Evolutionary conservation across 2,797 vertebrate genomes (phyloP), one percentile per base, ranked within the genome.

Genomic region (Distichodus sexfasciatus): DNA sequence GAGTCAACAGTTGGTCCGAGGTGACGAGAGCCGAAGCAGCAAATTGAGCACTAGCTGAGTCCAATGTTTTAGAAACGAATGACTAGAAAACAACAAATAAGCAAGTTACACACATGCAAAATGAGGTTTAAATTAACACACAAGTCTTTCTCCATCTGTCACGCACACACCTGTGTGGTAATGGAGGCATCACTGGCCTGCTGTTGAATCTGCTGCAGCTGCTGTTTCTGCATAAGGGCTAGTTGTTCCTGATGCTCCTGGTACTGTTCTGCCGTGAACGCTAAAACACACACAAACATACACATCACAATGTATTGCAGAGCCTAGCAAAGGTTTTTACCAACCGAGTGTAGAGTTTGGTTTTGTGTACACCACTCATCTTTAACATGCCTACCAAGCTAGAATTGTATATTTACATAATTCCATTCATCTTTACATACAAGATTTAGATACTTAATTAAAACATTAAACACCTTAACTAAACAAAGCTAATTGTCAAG

Each of bases 201-300:
- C 81, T 94, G 94, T 79, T 96, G 94, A 80, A 91, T 95, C 90
- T 97, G 97, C 87, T 95, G 94, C 91, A 97, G 93, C 92, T 99
- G 97, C 90, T 96, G 95, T 84, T 96, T 96, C 94, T 97, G 94
- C 96, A 99, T 98, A 82, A 96, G 91, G 79, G 91, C 94, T 92
- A 99, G 93, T 87, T 99, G 96, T 90, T 98, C 95, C 78, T 95
- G 96, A 89, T 99, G 97, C 88, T 98, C 95, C 92, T 97, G 95
- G 93, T 97, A 99, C 92, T 98, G 96, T 91, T 99, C 96, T 65
- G 93, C 94, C 74, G 96, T 97, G 90, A 98, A 95, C 89, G 92
- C 97, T 99, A 89, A 75, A 0, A 54, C 54, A 36, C 3, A 0
- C n/a, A 67, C 26, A 47, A 9, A 67, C 10, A 57, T 11, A 1